Evolutionary conservation across 2,797 vertebrate genomes (phyloP).

Genomic region (Pangasius mekongensis): DNA sequence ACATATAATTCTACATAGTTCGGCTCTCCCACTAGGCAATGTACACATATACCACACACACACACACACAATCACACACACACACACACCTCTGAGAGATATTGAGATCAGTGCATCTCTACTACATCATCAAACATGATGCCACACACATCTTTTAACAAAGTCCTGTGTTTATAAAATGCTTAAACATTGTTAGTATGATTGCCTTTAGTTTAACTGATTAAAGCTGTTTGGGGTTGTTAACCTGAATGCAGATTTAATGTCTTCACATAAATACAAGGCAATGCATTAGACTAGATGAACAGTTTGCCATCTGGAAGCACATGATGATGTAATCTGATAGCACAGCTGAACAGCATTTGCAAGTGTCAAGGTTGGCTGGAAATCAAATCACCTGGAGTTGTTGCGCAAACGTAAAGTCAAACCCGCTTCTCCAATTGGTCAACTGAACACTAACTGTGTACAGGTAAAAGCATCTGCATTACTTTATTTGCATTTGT

Average conservation of each 20-base stretch:
- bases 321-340: constrained; percentile 45
- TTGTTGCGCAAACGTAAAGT: neutral
- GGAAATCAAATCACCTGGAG: constrained; percentile 26
- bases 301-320: constrained; percentile 37
- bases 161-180: neutral
- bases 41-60: neutral
- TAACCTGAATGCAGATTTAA: constrained; percentile 43
- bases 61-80: no score
- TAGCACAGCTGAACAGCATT: constrained; percentile 43
- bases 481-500: neutral
- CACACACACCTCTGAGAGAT: neutral
- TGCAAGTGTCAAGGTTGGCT: constrained; percentile 45
- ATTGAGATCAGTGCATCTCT: neutral
- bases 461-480: neutral
- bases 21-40: neutral
- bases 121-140: neutral
- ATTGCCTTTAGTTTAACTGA: constrained; percentile 12
- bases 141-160: neutral
- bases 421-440: neutral
- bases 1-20: neutral
- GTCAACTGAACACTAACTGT: neutral
- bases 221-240: constrained; percentile 29
- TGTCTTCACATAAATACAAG: constrained; percentile 39
- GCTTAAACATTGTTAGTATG: neutral
- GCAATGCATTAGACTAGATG: constrained; percentile 22